Base-by-base conservation (phyloP, 2,888 invertebrate species). In the Incurvaria masculella region DNA sequence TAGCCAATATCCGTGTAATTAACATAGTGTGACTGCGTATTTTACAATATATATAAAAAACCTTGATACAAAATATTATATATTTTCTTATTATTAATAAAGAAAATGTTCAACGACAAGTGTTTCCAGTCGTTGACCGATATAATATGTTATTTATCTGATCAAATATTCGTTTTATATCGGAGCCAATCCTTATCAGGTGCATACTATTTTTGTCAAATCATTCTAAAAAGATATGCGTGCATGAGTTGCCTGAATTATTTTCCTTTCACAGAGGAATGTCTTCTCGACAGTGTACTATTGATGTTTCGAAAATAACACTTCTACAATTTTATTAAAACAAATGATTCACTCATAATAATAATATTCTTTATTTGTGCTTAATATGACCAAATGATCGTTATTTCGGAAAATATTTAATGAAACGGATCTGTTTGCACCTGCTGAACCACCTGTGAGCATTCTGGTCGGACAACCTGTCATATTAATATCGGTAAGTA, bases 1-100 rank as follows among this genome's bases (percentile, higher is more conserved):
- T n/a, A n/a, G n/a, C n/a, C n/a, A n/a, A n/a, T n/a, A n/a, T n/a
- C n/a, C n/a, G n/a, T n/a, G n/a, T n/a, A n/a, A n/a, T 66, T 62
- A 58, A 54, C 57, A 58, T 57, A 54, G 55, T 52, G 64, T 64
- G 64, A 63, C 60, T 46, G 39, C 42, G 54, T 50, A 51, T 42
- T 49, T 47, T 53, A 52, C 58, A 57, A 57, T 58, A 55, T 54
- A 49, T 53, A 48, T 43, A 41, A 27, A 40, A 27, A 33, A 45
- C 18, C 18, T 19, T 33, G 27, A 19, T 45, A 33, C 19, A 14
- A 11, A 18, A 10, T 14, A 19, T 21, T 14, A 42, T 42, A 21
- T 21, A 42, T 21, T 16, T 11, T 42, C 42, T 42, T 21, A 14
- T 14, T 19, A 42, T 21, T 42, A 21, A 21, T 42, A 19, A 19